These are phyloP conservation scores for Conopomorpha cramerella DNA, from an alignment of 1,140 invertebrate genomes.

Conservation along the genomic window DNA sequence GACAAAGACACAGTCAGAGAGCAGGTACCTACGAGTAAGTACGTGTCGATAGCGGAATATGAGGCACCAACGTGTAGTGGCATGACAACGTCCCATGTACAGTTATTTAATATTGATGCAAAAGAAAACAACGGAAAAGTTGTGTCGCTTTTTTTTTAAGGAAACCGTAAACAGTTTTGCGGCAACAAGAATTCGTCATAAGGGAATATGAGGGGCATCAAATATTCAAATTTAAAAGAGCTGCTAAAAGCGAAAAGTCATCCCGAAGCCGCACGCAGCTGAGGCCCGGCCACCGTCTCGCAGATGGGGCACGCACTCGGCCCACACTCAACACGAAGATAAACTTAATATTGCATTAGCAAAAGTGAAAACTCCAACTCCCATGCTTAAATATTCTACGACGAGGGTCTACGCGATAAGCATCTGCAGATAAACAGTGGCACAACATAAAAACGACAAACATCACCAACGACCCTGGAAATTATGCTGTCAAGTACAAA, in stretches of 20 bases:
- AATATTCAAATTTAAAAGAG: conserved; percentile 62
- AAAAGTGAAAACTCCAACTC: conserved; percentile 52
- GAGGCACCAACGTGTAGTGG: too few species aligned
- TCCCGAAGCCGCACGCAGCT: conserved; percentile 48
- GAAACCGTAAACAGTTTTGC: too few species aligned
- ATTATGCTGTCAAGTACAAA: conserved; percentile 56
- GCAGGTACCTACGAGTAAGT: too few species aligned
- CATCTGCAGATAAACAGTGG: too few species aligned
- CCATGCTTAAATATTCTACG: too few species aligned
- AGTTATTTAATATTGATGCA: too few species aligned
- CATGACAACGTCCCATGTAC: too few species aligned
- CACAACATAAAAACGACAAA: background rate
- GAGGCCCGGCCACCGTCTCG: conserved; percentile 24
- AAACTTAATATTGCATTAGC: conserved; percentile 55
- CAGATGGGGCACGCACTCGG: conserved; percentile 55
- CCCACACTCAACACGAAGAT: conserved; percentile 26
- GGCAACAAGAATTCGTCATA: conserved; percentile 53
- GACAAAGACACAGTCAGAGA: too few species aligned
- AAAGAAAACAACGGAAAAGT: too few species aligned
- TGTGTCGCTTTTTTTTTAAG: too few species aligned
- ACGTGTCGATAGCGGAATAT: too few species aligned
- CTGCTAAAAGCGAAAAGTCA: conserved; percentile 59
- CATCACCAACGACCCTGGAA: conserved; percentile 16
- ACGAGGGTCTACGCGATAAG: too few species aligned
- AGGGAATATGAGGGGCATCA: conserved; percentile 55